Evolutionary conservation across 2,888 invertebrate genomes (phyloP).

Genomic region (Meteorus cinctellus): DNA sequence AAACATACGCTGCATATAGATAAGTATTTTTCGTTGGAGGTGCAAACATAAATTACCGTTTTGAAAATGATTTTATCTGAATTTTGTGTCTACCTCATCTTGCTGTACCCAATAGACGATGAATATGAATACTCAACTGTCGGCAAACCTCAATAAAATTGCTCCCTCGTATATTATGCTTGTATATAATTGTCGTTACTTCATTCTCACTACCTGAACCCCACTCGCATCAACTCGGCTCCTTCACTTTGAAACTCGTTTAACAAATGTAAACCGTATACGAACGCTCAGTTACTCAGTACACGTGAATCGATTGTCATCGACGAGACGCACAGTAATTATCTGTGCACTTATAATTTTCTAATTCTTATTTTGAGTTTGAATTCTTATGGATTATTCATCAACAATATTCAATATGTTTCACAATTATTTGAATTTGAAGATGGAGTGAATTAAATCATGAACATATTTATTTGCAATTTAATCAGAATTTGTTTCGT

Average conservation of each 20-base stretch:
- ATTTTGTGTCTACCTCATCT: not conserved
- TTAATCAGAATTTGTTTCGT: no score
- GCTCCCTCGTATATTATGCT: not conserved
- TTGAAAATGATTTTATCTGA: not conserved
- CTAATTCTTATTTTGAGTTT: not conserved
- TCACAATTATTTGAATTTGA: no score
- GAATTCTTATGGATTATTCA: not conserved
- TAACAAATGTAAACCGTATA: not conserved
- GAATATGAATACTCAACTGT: not conserved
- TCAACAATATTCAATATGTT: not conserved
- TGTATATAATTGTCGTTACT: not conserved
- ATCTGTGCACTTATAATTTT: not conserved
- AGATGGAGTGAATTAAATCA: no score
- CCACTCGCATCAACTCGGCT: not conserved
- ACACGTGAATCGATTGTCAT: not conserved
- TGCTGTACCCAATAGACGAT: not conserved
- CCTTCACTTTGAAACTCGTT: conserved; percentile 12
- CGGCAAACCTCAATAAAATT: not conserved
- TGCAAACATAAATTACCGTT: not conserved
- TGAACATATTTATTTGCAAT: no score
- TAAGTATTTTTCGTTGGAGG: no score
- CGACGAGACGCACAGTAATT: not conserved
- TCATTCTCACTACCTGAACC: conserved; percentile 2
- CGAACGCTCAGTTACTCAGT: not conserved
- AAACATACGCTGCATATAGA: no score